A percentile compares a stretch with the other conserved stretches of the same genome.
Evolutionary conservation across 2,113 vertebrate genomes (phyloP).

Genomic region (Lethenteron camtschaticum): DNA sequence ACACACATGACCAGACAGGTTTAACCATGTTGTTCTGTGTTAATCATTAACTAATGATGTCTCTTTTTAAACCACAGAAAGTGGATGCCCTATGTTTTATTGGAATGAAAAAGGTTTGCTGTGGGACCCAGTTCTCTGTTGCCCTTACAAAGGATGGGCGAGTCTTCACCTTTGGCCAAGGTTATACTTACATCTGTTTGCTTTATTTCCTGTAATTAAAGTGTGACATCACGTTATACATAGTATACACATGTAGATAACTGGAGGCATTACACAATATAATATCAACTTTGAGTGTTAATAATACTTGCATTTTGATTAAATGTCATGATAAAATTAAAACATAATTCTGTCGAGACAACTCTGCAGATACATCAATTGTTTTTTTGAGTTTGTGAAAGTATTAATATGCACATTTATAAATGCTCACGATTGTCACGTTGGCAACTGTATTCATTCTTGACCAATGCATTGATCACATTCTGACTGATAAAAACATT

Average conservation of each 20-base stretch:
- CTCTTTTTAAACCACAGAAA: conserved; percentile 24
- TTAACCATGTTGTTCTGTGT: not conserved
- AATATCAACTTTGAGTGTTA: not conserved
- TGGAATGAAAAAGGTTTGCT: conserved; percentile 48
- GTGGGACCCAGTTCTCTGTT: conserved; percentile 53
- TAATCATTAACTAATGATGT: not conserved
- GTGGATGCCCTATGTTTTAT: conserved; percentile 50
- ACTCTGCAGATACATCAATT: no score
- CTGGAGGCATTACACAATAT: not conserved
- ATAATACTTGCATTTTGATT: not conserved
- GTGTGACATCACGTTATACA: not conserved
- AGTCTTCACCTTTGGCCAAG: conserved; percentile 49
- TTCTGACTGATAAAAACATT: no score
- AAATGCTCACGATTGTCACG: no score
- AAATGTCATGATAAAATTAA: no score
- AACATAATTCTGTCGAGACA: no score
- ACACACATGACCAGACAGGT: not conserved
- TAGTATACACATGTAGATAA: not conserved
- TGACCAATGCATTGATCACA: no score
- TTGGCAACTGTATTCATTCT: no score
- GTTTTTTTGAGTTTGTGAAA: no score
- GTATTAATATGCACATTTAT: no score
- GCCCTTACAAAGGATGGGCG: conserved; percentile 46
- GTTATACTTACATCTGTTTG: conserved; percentile 16
- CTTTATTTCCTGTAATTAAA: not conserved